These are phyloP conservation scores for Rhea pennata DNA, from an alignment of 2,113 vertebrate genomes.

Conservation along the genomic window DNA sequence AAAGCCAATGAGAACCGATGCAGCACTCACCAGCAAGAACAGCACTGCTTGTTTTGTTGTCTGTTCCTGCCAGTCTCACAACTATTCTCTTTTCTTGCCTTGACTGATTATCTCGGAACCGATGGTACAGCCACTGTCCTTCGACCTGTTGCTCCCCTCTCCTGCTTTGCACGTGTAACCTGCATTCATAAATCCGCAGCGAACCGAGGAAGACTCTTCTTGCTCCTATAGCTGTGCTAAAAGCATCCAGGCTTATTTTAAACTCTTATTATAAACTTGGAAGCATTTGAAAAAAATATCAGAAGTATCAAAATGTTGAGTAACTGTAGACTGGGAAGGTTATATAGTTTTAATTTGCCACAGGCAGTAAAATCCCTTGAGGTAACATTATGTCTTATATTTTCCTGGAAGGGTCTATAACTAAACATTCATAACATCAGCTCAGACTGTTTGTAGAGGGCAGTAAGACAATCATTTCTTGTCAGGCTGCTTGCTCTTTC, in stretches of 20 bases:
- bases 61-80: neutral
- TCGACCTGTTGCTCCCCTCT: neutral
- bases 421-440: neutral
- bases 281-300: neutral
- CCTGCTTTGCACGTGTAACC: neutral
- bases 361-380: neutral
- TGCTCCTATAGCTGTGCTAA: neutral
- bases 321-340: neutral
- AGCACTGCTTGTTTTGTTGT: rapidly evolving
- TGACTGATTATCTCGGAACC: neutral
- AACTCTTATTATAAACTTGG: neutral
- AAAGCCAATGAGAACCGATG: neutral
- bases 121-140: neutral
- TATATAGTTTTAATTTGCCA: neutral
- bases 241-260: neutral
- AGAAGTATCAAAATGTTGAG: neutral
- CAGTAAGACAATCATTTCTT: neutral
- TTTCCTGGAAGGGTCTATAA: neutral
- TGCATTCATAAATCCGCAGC: neutral
- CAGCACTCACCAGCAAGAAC: neutral
- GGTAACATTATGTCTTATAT: neutral
- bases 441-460: neutral
- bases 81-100: neutral
- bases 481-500: neutral
- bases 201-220: neutral